Evolutionary conservation across 2,888 invertebrate species (phyloP).

Genomic region (Lasioglossum malachurum): DNA sequence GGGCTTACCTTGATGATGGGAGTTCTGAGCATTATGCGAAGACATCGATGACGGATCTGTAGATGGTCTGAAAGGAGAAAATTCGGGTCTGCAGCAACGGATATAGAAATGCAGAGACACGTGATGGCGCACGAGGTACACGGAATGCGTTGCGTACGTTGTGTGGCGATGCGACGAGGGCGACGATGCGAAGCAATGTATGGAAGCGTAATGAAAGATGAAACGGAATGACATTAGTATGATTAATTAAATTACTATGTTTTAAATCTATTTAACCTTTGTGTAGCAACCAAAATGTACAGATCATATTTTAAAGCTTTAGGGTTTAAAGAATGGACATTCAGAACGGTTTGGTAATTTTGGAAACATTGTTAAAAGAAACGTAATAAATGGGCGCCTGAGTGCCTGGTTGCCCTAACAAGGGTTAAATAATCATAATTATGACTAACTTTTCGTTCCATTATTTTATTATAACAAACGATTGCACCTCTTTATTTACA

Average conservation of each 20-base stretch:
- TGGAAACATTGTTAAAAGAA: neutral
- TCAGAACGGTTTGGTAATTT: neutral
- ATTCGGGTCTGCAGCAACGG: slow-evolving; percentile 84
- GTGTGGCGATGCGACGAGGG: slow-evolving; percentile 65
- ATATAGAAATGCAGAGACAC: slow-evolving; percentile 65
- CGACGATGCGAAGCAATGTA: slow-evolving; percentile 73
- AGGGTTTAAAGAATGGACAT: neutral
- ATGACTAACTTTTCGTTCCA: neutral
- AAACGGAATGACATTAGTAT: slow-evolving; percentile 76
- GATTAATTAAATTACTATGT: slow-evolving; percentile 44
- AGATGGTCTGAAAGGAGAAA: slow-evolving; percentile 86
- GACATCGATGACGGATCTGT: slow-evolving; percentile 82
- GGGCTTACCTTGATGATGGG: slow-evolving; percentile 83
- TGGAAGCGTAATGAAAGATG: slow-evolving; percentile 77
- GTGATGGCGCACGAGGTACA: slow-evolving; percentile 71
- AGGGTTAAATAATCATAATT: slow-evolving; percentile 10
- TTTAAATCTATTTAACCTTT: neutral
- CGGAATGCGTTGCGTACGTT: slow-evolving; percentile 64
- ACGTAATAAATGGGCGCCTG: neutral
- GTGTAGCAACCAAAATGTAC: neutral
- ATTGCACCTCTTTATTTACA: neutral
- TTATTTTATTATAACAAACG: neutral
- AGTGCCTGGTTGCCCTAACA: neutral
- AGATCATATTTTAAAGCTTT: neutral
- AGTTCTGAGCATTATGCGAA: slow-evolving; percentile 82